These are phyloP conservation scores for Microcebus jonahi DNA, from an alignment of 2,113 vertebrate species.

Conservation along the genomic window DNA sequence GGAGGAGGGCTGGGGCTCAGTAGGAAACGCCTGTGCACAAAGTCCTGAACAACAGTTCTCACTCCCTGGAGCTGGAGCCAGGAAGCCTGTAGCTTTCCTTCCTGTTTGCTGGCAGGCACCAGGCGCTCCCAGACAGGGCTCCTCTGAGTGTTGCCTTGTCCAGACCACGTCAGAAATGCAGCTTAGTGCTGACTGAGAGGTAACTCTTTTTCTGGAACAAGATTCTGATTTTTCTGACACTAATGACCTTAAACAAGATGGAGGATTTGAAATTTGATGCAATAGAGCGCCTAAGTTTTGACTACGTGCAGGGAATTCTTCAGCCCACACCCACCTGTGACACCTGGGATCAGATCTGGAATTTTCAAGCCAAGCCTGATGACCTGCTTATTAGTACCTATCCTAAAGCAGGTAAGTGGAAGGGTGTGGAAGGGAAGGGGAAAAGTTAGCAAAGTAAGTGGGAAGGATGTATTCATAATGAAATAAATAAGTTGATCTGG, in stretches of 20 bases:
- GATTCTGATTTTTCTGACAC: background rate
- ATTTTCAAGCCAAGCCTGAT: slow-evolving; percentile 67
- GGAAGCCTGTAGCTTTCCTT: too few species aligned
- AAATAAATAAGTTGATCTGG: background rate
- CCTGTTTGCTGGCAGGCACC: background rate
- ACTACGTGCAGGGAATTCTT: slow-evolving; percentile 53
- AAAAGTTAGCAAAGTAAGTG: background rate
- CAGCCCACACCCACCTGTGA: slow-evolving; percentile 39
- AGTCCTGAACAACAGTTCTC: background rate
- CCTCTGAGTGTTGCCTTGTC: background rate
- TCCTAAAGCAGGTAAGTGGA: slow-evolving; percentile 62
- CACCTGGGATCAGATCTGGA: slow-evolving; percentile 58
- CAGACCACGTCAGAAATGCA: background rate
- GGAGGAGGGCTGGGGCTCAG: background rate
- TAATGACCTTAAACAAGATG: background rate
- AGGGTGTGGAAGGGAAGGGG: too few species aligned
- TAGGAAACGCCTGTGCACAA: background rate
- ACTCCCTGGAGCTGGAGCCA: background rate
- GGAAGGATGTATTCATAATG: background rate
- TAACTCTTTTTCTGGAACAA: background rate
- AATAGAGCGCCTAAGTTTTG: background rate
- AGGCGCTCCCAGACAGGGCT: too few species aligned
- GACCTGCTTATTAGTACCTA: slow-evolving; percentile 74
- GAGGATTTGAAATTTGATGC: background rate
- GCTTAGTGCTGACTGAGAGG: background rate